A percentile compares a stretch with the other conserved stretches of the same genome.
These are phyloP conservation scores for Xyrichtys novacula DNA, from an alignment of 2,797 vertebrate species.

Conservation along the genomic window DNA sequence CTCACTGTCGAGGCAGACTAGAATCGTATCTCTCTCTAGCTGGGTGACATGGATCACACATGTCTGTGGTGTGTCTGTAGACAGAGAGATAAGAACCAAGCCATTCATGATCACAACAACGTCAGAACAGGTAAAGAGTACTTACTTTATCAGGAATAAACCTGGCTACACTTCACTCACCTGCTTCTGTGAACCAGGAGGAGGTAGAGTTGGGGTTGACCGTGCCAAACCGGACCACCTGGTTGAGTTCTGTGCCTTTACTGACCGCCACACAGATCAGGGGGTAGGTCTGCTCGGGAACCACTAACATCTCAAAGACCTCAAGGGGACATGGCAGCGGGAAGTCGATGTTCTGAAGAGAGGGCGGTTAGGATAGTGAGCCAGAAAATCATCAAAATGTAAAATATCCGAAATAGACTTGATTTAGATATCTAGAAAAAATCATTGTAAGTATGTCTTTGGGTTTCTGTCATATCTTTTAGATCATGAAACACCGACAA, in stretches of 20 bases:
- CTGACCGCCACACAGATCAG: conserved; percentile 94
- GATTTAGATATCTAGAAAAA: not conserved
- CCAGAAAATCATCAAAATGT: not conserved
- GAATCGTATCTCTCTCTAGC: conserved; percentile 94
- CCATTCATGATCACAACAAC: not conserved
- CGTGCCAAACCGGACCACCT: conserved; percentile 94
- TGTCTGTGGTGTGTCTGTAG: conserved; percentile 90
- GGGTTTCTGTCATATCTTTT: too few species aligned
- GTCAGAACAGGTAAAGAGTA: not conserved
- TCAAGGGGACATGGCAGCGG: conserved; percentile 92
- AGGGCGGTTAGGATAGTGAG: conserved; percentile 24
- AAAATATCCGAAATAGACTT: not conserved
- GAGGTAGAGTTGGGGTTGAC: conserved; percentile 96
- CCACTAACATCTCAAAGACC: conserved; percentile 95
- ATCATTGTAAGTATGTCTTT: not conserved
- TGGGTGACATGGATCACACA: conserved; percentile 94
- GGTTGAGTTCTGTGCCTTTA: conserved; percentile 92
- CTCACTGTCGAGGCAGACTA: conserved; percentile 96
- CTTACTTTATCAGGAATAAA: not conserved
- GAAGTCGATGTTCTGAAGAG: conserved; percentile 91
- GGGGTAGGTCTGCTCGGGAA: conserved; percentile 93
- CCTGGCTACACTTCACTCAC: conserved; percentile 70
- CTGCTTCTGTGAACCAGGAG: conserved; percentile 96
- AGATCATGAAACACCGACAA: not conserved
- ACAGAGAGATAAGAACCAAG: not conserved